These are phyloP conservation scores for Drosophila kuntzei DNA, from an alignment of 2,888 invertebrate genomes.

Conservation along the genomic window DNA sequence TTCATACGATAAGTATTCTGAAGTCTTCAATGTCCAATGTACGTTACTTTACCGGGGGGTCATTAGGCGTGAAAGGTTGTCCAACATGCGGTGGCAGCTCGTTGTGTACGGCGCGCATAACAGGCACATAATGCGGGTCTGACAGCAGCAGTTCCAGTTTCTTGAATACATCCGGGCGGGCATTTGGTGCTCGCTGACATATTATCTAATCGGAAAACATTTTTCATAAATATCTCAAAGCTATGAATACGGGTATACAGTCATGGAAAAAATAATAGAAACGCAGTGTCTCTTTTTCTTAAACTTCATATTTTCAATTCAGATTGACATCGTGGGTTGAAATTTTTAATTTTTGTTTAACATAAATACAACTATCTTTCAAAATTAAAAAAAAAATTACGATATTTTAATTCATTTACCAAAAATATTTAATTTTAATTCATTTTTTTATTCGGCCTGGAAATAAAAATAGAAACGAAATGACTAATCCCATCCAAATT, in stretches of 20 bases:
- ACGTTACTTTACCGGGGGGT: constrained; percentile 88
- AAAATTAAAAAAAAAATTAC: no score
- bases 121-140: constrained; percentile 94
- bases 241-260: background rate
- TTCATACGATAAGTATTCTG: background rate
- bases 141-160: constrained; percentile 89
- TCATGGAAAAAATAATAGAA: no score
- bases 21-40: background rate
- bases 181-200: constrained; percentile 88
- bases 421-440: no score
- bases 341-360: no score
- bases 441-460: no score
- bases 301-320: no score
- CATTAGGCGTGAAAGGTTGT: constrained; percentile 90
- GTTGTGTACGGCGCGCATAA: constrained; percentile 92
- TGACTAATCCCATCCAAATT: no score
- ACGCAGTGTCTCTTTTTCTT: no score
- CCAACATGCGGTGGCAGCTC: constrained; percentile 91
- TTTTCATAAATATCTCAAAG: background rate
- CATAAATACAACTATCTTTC: no score
- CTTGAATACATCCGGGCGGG: constrained; percentile 85
- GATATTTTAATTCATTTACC: no score
- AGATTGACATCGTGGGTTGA: no score
- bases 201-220: constrained; percentile 88
- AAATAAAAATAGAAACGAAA: no score